phyloP scores from a whole-genome alignment of 1,140 invertebrate genomes.

The Tetraneura akinire region DNA sequence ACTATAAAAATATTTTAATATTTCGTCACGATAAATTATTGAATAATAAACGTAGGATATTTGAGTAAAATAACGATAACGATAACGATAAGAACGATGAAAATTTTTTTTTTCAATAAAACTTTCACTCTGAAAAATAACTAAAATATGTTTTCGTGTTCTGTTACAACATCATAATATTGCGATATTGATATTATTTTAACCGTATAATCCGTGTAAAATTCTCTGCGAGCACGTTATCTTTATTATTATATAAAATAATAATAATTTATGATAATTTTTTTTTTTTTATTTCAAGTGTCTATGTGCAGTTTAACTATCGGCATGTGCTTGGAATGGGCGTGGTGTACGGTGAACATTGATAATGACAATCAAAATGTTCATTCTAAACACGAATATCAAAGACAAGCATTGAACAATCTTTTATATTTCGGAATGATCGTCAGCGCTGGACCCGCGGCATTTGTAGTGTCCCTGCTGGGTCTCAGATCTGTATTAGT shows the following conservation, averaged over 20 bases:
- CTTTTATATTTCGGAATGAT: neutral
- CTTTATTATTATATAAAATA: neutral
- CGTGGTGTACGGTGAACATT: neutral
- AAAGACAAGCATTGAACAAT: neutral
- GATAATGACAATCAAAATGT: neutral
- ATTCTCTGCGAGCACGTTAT: too few relatives aligned
- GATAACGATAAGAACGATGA: too few relatives aligned
- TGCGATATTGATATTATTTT: too few relatives aligned
- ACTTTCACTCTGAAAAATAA: too few relatives aligned
- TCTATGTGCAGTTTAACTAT: neutral
- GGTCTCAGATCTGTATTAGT: neutral
- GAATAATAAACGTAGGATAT: too few relatives aligned
- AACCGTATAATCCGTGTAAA: too few relatives aligned
- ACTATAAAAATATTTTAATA: too few relatives aligned
- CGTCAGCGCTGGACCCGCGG: neutral
- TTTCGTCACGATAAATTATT: too few relatives aligned
- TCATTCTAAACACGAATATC: neutral
- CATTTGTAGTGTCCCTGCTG: neutral
- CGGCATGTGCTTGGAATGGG: constrained; percentile 20
- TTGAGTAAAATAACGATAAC: too few relatives aligned
- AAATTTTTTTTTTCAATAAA: too few relatives aligned
- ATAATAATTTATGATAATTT: neutral
- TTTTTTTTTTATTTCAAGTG: constrained; percentile 2
- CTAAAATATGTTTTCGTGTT: too few relatives aligned
- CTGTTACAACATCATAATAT: too few relatives aligned